A percentile compares a stretch with the other conserved stretches of the same genome.
phyloP scores from a whole-genome alignment of 2,113 vertebrate species.

The Speoplatyrhinus poulsoni region DNA sequence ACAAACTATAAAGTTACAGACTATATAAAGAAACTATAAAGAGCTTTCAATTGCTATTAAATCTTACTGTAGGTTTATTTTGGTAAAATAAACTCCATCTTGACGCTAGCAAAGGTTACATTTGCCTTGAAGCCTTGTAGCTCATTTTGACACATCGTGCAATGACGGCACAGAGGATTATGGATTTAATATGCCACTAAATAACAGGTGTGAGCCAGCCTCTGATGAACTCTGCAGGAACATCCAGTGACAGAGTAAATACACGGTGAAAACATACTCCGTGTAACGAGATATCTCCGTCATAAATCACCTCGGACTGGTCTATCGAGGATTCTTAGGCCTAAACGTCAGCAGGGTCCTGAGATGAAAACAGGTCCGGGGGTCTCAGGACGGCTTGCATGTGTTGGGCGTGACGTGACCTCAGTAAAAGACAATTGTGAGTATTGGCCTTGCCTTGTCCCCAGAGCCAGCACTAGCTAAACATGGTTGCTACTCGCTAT shows the following conservation, averaged over 20 bases:
- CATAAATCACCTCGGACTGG: constrained; percentile 55
- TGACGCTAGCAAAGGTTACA: too few relatives aligned
- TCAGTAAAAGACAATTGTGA: constrained; percentile 53
- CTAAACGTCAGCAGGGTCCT: constrained; percentile 45
- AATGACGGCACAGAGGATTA: constrained; percentile 61
- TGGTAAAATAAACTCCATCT: too few relatives aligned
- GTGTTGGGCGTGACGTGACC: constrained; percentile 54
- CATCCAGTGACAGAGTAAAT: constrained; percentile 69
- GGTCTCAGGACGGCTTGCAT: constrained; percentile 42
- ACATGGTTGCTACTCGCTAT: too few relatives aligned
- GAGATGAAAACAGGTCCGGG: constrained; percentile 48
- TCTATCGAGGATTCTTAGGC: constrained; percentile 37
- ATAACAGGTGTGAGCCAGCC: constrained; percentile 72
- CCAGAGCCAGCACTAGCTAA: constrained; percentile 14
- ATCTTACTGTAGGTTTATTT: too few relatives aligned
- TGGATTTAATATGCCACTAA: constrained; percentile 67
- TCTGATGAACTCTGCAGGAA: constrained; percentile 30
- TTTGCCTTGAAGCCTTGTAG: neutral
- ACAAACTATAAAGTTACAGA: too few relatives aligned
- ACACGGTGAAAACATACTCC: constrained; percentile 67
- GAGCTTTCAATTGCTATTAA: too few relatives aligned
- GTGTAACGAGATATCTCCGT: constrained; percentile 55
- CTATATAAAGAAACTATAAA: too few relatives aligned
- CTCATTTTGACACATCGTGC: constrained; percentile 69
- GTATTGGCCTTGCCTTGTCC: constrained; percentile 39